Evolutionary conservation across 2,113 vertebrate species (phyloP), one percentile per base, ranked within the genome.

Genomic region (Pheucticus melanocephalus): DNA sequence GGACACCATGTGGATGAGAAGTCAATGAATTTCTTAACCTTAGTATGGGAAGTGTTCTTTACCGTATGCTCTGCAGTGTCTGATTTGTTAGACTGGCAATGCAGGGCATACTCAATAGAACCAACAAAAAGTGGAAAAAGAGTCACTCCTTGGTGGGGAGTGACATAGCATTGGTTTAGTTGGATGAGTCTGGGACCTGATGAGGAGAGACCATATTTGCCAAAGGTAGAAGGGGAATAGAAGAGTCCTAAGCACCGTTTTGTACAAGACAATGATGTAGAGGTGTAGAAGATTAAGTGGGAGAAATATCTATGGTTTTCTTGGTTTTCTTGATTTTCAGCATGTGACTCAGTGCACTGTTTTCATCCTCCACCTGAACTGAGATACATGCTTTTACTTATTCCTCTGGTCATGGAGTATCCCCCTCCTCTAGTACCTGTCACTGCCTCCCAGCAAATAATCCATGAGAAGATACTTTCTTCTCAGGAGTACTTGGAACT

Each of bases 301-400:
- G 9, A 65, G 31, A 89, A 35, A 21, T 44, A 65, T 9, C 8
- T 78, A 23, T 5, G 5, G 4, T 77, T 50, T 51, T 83, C 9
- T 27, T 64, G 35, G 5, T 83, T 81, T 77, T 81, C n/a, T 77
- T 73, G 11, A 48, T 61, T 89, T 65, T 66, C 84, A 8, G 5
- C 0, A 0, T 56, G 12, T n/a, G 25, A 44, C 12, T 33, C 27
- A 6, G 19, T 70, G 6, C 2, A 2, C 22, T 84, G 13, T 71
- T 21, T 90, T 56, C 2, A 7, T 39, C 20, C 79, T 76, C 22
- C 14, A 9, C 18, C 33, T 75, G n/a, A 84, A 54, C 37, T 30
- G 16, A 56, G 22, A 21, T 15, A 82, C 0, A 1, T 77, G 37
- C 3, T 69, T 91, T 83, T 73, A 37, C 15, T 66, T 87, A 25